phyloP scores from a whole-genome alignment of 2,797 vertebrate species.

The Chelmon rostratus region DNA sequence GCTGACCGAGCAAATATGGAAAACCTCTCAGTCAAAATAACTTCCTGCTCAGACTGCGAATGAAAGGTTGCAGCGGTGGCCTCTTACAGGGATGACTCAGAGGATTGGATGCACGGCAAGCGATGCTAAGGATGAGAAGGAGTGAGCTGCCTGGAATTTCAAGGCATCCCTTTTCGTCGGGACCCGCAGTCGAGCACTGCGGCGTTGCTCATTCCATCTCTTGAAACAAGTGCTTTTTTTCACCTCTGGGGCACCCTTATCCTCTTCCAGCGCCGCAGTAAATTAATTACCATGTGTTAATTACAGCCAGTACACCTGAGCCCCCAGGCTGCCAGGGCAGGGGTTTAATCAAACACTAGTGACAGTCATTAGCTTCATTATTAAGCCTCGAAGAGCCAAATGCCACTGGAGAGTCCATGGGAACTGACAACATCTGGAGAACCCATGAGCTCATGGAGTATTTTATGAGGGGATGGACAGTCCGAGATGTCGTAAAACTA shows the following conservation, averaged over 20 bases:
- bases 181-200: constrained; percentile 4
- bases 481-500: background rate
- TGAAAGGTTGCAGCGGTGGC: constrained; percentile 1
- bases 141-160: constrained; percentile 29
- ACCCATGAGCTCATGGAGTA: constrained; percentile 6
- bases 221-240: constrained; percentile 59
- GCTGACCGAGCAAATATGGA: background rate
- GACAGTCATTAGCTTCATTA: constrained; percentile 82
- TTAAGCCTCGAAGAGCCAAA: constrained; percentile 67
- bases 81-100: constrained; percentile 11
- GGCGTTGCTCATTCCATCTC: constrained; percentile 21
- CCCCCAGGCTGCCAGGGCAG: constrained; percentile 62
- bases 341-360: constrained; percentile 80
- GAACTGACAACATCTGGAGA: constrained; percentile 49
- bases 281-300: constrained; percentile 85
- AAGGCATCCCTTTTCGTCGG: background rate
- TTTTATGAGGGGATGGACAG: constrained; percentile 6
- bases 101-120: constrained; percentile 7
- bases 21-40: constrained; percentile 6
- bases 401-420: constrained; percentile 52
- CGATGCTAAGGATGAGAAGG: constrained; percentile 14
- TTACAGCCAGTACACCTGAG: constrained; percentile 82
- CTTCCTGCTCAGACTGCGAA: background rate
- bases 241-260: constrained; percentile 66
- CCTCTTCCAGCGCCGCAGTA: constrained; percentile 61